Base-by-base conservation (phyloP, 2,888 invertebrate genomes). In the Cerceris ruficornis region DNA sequence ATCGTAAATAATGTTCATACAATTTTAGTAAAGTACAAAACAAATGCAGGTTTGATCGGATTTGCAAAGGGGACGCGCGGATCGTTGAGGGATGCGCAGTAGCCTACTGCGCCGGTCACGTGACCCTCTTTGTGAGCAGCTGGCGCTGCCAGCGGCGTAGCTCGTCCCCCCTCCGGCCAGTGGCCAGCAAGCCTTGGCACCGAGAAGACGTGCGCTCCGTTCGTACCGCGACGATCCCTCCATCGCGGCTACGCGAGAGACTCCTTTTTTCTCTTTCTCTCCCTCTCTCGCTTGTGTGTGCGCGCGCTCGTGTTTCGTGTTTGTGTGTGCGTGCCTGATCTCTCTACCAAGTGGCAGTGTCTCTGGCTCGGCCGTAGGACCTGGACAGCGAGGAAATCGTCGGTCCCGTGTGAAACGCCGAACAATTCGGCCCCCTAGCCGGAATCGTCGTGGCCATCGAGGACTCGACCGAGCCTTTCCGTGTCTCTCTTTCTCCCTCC, bases 161-260 rank as follows among this genome's bases (percentile, higher is more conserved):
- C 17, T 74, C 46, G 59, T 65, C 66, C 60, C 82, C 78, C 62
- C 80, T 50, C 54, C 74, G 72, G 65, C 46, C 77, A 90, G 90
- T 90, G 87, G 90, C 88, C 89, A 88, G 82, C 87, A 84, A 89
- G 89, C 89, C 83, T 89, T 87, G 88, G 88, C 84, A 86, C 88
- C 87, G 87, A 81, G 74, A 72, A 83, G 88, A 88, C 86, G 89
- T 87, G 66, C 39, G 75, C 54, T 67, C 76, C 55, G 83, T 79
- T 85, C 82, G 81, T 79, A 79, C 75, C 83, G 84, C 78, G 79
- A 78, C 78, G 83, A 80, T 81, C 75, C 77, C 84, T 78, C 77
- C 81, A 82, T 77, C 84, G 85, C 80, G 81, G 80, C 77, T 84
- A 82, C 78, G 80, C 83, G 82, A 86, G 82, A 86, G 82, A 83